These are phyloP conservation scores for Charanyca ferruginea DNA, from an alignment of 2,888 invertebrate genomes.

Conservation along the genomic window DNA sequence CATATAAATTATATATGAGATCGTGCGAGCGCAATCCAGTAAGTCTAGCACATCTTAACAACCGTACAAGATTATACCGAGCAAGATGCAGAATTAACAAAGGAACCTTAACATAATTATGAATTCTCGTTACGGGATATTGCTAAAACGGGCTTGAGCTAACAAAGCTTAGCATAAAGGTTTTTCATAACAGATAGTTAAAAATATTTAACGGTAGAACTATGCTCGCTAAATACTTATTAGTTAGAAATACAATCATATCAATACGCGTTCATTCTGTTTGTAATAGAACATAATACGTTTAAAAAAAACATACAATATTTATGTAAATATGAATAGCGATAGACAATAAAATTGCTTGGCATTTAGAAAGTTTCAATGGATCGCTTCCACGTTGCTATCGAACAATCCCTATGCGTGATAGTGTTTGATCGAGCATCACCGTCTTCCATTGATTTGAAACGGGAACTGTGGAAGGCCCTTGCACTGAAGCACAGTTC, in stretches of 20 bases:
- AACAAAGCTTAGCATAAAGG: not conserved
- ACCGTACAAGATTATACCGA: constrained; percentile 33
- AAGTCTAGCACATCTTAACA: constrained; percentile 31
- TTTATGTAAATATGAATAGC: too few species aligned
- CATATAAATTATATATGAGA: constrained; percentile 26
- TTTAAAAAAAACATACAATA: not conserved
- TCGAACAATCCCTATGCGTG: constrained; percentile 2
- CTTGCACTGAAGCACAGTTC: not conserved
- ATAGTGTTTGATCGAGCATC: not conserved
- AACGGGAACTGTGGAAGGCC: not conserved
- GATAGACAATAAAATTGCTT: not conserved
- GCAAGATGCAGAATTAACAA: constrained; percentile 30
- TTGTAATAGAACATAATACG: not conserved
- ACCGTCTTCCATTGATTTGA: not conserved
- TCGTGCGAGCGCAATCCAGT: constrained; percentile 26
- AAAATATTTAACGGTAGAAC: not conserved
- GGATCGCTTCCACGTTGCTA: not conserved
- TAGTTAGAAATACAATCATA: too few species aligned
- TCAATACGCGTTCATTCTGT: too few species aligned
- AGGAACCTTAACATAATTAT: constrained; percentile 8
- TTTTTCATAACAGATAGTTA: not conserved
- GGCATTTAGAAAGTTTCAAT: constrained; percentile 3
- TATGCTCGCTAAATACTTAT: too few species aligned
- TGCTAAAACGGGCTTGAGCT: constrained; percentile 1
- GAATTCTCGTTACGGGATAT: not conserved